These are phyloP conservation scores for Sceloporus tristichus DNA, from an alignment of 2,113 vertebrate genomes.

Conservation along the genomic window DNA sequence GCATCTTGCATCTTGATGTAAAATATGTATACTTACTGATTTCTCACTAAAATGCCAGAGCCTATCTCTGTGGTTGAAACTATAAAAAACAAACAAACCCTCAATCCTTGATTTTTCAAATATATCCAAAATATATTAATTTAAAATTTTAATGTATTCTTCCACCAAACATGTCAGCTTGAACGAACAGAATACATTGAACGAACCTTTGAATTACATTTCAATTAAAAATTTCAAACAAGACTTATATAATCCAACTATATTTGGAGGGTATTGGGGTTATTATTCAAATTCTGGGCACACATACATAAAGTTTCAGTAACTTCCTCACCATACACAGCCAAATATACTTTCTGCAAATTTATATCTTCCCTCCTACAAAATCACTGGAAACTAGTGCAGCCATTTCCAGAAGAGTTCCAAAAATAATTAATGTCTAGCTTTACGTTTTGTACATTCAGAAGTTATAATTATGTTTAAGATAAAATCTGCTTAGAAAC, in stretches of 20 bases:
- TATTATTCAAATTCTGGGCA: too few species aligned
- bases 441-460: neutral
- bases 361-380: conserved; percentile 1
- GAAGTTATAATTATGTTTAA: conserved; percentile 10
- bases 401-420: conserved; percentile 21
- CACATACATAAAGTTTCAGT: neutral
- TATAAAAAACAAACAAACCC: neutral
- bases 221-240: neutral
- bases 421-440: neutral
- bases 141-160: neutral
- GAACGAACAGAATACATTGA: neutral
- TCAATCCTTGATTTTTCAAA: neutral
- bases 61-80: conserved; percentile 15
- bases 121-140: neutral
- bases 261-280: too few species aligned
- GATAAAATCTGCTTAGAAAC: neutral
- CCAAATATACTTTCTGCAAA: too few species aligned
- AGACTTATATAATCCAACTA: too few species aligned
- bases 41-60: neutral
- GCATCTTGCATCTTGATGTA: neutral
- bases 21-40: neutral
- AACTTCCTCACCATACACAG: neutral
- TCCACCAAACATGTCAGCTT: neutral
- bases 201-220: neutral
- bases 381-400: conserved; percentile 36